Percentiles rank a stretch among this genome's conserved stretches.
phyloP scores from a whole-genome alignment of 2,888 invertebrate species.

The Philereme transversata region DNA sequence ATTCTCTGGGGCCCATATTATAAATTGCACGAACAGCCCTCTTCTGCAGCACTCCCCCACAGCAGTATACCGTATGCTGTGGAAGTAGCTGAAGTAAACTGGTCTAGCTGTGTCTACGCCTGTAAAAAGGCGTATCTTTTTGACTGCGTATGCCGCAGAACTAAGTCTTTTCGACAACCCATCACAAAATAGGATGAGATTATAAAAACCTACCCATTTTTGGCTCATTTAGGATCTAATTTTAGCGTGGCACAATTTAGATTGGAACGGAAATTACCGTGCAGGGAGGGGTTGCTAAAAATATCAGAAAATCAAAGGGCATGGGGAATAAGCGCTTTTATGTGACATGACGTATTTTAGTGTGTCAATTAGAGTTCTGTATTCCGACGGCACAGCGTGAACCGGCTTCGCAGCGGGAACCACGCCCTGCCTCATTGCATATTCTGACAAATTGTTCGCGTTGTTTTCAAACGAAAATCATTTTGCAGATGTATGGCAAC shows the following conservation, averaged over 20 bases:
- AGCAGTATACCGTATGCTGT: too few species aligned
- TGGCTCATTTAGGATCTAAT: conserved; percentile 4
- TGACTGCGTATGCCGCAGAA: too few species aligned
- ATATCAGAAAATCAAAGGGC: conserved; percentile 50
- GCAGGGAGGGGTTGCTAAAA: conserved; percentile 30
- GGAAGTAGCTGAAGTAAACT: too few species aligned
- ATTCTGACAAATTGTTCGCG: conserved; percentile 64
- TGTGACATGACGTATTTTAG: conserved; percentile 72
- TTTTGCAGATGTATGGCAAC: conserved; percentile 53
- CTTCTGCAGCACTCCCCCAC: too few species aligned
- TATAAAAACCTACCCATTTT: too few species aligned
- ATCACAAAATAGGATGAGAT: too few species aligned
- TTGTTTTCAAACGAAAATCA: conserved; percentile 60
- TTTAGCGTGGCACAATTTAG: conserved; percentile 11
- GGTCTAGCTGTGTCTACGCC: too few species aligned
- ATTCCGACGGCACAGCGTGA: conserved; percentile 74
- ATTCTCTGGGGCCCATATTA: too few species aligned
- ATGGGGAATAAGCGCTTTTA: conserved; percentile 48
- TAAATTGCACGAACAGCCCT: too few species aligned
- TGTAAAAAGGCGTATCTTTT: too few species aligned
- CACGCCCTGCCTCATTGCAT: conserved; percentile 56
- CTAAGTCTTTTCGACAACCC: too few species aligned
- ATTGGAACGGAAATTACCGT: conserved; percentile 18
- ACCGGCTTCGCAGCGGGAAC: conserved; percentile 54
- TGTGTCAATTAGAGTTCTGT: conserved; percentile 82